These are phyloP conservation scores for Drosophila burlai DNA, from an alignment of 1,140 invertebrate genomes.

Conservation along the genomic window DNA sequence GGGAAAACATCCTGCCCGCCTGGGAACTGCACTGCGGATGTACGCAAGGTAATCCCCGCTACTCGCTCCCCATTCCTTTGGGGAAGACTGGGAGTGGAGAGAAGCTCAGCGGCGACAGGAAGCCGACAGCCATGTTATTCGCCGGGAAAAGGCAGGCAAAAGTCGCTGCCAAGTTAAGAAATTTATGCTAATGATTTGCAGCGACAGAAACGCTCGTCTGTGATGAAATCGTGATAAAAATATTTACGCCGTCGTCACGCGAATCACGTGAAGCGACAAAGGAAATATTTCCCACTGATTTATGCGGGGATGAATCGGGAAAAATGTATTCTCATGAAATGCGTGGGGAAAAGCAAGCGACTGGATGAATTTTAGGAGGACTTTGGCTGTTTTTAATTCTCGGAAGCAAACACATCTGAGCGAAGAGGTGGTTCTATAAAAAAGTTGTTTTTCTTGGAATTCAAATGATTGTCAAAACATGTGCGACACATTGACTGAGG, in stretches of 20 bases:
- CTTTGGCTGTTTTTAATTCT: background rate
- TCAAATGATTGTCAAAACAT: slow-evolving; percentile 1
- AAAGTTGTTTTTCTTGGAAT: background rate
- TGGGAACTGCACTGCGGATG: slow-evolving; percentile 51
- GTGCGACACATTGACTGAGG: no score
- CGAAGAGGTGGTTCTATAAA: background rate
- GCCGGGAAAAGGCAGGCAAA: background rate
- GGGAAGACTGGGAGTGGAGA: background rate
- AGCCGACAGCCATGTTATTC: slow-evolving; percentile 29
- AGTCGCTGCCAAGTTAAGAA: slow-evolving; percentile 55
- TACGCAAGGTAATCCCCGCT: slow-evolving; percentile 25
- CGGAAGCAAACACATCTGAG: background rate
- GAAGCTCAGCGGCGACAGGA: slow-evolving; percentile 50
- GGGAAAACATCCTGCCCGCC: slow-evolving; percentile 39
- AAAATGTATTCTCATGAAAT: slow-evolving; percentile 18
- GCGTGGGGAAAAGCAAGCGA: slow-evolving; percentile 3
- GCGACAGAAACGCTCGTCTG: slow-evolving; percentile 25
- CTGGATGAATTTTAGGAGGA: background rate
- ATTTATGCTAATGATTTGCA: slow-evolving; percentile 79
- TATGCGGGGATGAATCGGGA: slow-evolving; percentile 5
- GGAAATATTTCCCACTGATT: slow-evolving; percentile 31
- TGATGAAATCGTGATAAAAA: slow-evolving; percentile 50
- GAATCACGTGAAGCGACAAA: slow-evolving; percentile 18
- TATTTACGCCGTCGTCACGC: slow-evolving; percentile 39
- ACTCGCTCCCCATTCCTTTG: background rate